Evolutionary conservation across 53 echinoderm and acorn worm species (phyloP).

Genomic region (Echinometra lucunter): DNA sequence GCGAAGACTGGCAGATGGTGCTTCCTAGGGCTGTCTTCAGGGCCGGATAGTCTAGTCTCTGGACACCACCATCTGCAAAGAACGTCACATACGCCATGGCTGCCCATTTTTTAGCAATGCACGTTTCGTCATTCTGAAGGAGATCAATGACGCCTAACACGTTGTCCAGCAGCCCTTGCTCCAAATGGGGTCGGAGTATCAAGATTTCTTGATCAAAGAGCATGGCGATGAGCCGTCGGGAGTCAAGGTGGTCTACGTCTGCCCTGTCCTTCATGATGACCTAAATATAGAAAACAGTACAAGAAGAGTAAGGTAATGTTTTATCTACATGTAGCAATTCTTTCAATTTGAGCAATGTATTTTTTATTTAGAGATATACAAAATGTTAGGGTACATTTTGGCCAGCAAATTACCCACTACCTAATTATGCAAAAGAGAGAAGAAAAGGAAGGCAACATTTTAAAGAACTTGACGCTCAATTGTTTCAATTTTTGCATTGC

Average conservation of each 20-base stretch:
- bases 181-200: constrained; percentile 12
- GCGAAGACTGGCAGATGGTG: constrained; percentile 44
- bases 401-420: no score
- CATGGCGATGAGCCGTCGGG: not conserved
- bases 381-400: no score
- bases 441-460: no score
- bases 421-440: no score
- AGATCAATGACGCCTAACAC: not conserved
- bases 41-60: constrained; percentile 57
- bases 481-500: no score
- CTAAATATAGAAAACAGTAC: no score
- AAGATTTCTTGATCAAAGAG: constrained; percentile 19
- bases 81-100: constrained; percentile 48
- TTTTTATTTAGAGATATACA: no score
- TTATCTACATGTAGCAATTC: no score
- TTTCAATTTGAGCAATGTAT: no score
- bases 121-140: not conserved
- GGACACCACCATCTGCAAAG: constrained; percentile 49
- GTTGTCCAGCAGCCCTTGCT: constrained; percentile 7
- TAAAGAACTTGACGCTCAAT: no score
- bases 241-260: not conserved
- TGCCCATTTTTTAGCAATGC: constrained; percentile 54
- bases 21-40: constrained; percentile 61
- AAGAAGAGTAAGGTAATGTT: no score
- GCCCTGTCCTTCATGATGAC: no score